Base-by-base conservation (phyloP, 2,797 vertebrate genomes). In the Aulostomus chinensis region DNA sequence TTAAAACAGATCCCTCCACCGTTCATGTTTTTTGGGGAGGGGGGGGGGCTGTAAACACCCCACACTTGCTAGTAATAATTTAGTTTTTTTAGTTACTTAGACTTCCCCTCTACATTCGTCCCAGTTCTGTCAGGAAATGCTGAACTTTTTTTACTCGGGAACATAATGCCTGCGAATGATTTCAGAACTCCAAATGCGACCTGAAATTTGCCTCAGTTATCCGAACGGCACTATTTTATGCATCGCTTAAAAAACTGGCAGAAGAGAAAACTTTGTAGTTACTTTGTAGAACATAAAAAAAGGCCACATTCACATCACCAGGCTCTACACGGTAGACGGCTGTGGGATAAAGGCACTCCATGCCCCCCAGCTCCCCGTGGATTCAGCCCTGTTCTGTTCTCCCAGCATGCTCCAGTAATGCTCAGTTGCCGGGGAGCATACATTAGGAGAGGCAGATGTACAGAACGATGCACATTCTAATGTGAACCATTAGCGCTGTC, bases 121-220 rank as follows among this genome's bases (percentile, higher is more conserved):
- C 71, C 21, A 68, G 62, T 77, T 80, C 71, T 81, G 70, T 69
- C 70, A 71, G 14, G 34, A 65, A 68, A 54, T 34, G 41, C 52
- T 43, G 52, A 80, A 59, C 57, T 48, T 63, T 50, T 47, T 62
- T 41, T 55, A 55, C 36, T 71, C 52, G 20, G 31, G 40, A 67
- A 40, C 37, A 40, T 45, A 42, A 43, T 57, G 64, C 43, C 41
- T 43, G 43, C 17, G 38, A 26, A 36, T 45, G 24, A 58, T 37
- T 63, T 59, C 31, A 26, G 39, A 71, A 40, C 57, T 24, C 9
- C 29, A 28, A 64, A 38, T 59, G 9, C 64, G 58, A 70, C 62
- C 53, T 43, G 62, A 41, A 57, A 47, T 21, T 49, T 65, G 15
- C 2, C 3, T 26, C 9, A n/a, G n/a, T n/a, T 51, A 37, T 62